Percentiles rank a stretch among this genome's conserved stretches.
Evolutionary conservation across 1,140 invertebrate species (phyloP).

Genomic region (Carcinoscorpius rotundicauda): DNA sequence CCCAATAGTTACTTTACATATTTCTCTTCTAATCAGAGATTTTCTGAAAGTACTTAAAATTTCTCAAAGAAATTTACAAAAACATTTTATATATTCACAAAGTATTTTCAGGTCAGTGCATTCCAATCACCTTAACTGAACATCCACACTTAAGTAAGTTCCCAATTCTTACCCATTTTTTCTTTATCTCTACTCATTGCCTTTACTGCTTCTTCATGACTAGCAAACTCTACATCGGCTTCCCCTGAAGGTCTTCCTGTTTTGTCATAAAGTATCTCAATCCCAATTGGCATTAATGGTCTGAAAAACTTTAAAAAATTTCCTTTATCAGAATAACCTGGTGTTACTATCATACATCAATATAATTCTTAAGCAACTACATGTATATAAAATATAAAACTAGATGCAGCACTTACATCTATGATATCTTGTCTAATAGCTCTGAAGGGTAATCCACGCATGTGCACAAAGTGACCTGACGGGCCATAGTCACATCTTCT

Average conservation of each 20-base stretch:
- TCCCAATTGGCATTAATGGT: conserved; percentile 64
- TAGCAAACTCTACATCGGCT: conserved; percentile 81
- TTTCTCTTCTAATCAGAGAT: too few species aligned
- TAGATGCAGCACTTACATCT: conserved; percentile 44
- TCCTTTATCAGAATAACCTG: background rate
- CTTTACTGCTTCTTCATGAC: conserved; percentile 73
- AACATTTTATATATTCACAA: too few species aligned
- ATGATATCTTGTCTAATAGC: conserved; percentile 68
- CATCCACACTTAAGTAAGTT: too few species aligned
- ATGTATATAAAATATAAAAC: too few species aligned
- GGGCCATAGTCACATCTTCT: too few species aligned
- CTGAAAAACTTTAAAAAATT: conserved; percentile 61
- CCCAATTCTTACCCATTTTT: conserved; percentile 35
- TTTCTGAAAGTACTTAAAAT: too few species aligned
- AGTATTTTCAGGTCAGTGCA: too few species aligned
- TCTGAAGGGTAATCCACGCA: conserved; percentile 80
- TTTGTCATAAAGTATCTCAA: conserved; percentile 67
- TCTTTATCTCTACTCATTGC: conserved; percentile 55
- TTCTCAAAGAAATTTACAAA: too few species aligned
- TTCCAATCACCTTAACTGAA: too few species aligned
- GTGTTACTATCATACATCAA: background rate
- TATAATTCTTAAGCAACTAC: too few species aligned
- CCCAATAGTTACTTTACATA: too few species aligned
- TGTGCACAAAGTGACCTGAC: conserved; percentile 60
- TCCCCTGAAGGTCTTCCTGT: conserved; percentile 76